Base-by-base conservation (phyloP, 2,888 invertebrate genomes). In the Leuctra nigra region DNA sequence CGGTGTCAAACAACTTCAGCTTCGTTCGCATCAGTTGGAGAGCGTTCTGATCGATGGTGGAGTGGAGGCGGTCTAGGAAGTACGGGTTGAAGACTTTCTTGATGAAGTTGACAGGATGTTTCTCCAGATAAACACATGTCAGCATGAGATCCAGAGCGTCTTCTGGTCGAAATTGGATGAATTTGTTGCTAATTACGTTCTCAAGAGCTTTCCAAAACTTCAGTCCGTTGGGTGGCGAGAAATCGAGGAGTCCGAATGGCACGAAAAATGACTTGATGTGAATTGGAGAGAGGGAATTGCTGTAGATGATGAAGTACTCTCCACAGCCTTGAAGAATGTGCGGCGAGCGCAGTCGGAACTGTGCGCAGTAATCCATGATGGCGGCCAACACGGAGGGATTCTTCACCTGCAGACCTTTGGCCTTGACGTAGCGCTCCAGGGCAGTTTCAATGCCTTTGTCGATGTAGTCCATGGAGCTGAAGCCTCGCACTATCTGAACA, bases 201-300 rank as follows among this genome's bases (percentile, higher is more conserved):
- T 85, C 83, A 39, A 80, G 68, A 4, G 68, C 65, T 29, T 68
- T 66, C 81, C 85, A 86, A 71, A 84, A 83, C 41, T 74, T 66
- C 4, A 68, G 59, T 25, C 71, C 68, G 59, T 76, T 73, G 2
- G 67, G 60, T 29, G 83, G 81, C 58, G 77, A 69, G 68, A 76
- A 81, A 67, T 78, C 73, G 36, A 87, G 72, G 61, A 73, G 73
- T 7, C 86, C 87, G 69, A 80, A 82, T 1, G 82, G 76, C 61
- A 74, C 75, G 53, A 85, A 70, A 50, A 84, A 73, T 1, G 77
- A 74, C 61, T 78, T 77, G 11, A 83, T 65, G 63, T 79, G 76
- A 57, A 75, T 72, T 1, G 77, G 69, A 41, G 80, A 75, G 48
- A 84, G 70, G 55, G 70, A 64, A 11, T 66, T 64, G 2, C 71